Evolutionary conservation across 2,797 vertebrate genomes (phyloP).

Genomic region (Prionace glauca): DNA sequence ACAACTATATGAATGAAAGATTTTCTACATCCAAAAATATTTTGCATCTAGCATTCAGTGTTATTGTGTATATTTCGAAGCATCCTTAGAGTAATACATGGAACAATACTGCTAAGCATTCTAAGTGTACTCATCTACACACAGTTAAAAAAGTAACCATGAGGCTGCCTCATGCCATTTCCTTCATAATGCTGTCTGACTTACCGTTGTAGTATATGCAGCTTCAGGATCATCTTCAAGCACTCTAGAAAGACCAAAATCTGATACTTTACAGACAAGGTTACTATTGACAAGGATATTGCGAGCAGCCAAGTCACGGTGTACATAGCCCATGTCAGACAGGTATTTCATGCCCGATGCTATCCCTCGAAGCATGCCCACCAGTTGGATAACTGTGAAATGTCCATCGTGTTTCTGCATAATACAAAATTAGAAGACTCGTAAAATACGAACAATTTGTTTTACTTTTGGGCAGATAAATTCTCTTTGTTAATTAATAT

Average conservation of each 20-base stretch:
- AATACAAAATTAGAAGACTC: slow-evolving; percentile 36
- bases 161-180: not conserved
- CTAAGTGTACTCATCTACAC: not conserved
- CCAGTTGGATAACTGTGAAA: slow-evolving; percentile 69
- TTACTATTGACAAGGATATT: slow-evolving; percentile 96
- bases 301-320: slow-evolving; percentile 85
- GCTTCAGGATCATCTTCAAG: slow-evolving; percentile 93
- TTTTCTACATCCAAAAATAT: not conserved
- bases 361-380: slow-evolving; percentile 69
- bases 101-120: not conserved
- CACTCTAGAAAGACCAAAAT: slow-evolving; percentile 87
- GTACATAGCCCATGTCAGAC: slow-evolving; percentile 93
- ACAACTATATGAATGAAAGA: not conserved
- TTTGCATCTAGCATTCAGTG: not conserved
- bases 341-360: slow-evolving; percentile 85
- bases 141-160: not conserved
- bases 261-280: slow-evolving; percentile 91
- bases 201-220: slow-evolving; percentile 90
- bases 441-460: not conserved
- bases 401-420: slow-evolving; percentile 70
- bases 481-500: not conserved
- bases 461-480: not conserved
- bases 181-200: slow-evolving; percentile 46
- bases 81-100: not conserved
- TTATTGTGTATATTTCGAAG: not conserved